Evolutionary conservation across 1,140 invertebrate species (phyloP), one percentile per base, ranked within the genome.

Genomic region (Stegodyphus mimosarum): DNA sequence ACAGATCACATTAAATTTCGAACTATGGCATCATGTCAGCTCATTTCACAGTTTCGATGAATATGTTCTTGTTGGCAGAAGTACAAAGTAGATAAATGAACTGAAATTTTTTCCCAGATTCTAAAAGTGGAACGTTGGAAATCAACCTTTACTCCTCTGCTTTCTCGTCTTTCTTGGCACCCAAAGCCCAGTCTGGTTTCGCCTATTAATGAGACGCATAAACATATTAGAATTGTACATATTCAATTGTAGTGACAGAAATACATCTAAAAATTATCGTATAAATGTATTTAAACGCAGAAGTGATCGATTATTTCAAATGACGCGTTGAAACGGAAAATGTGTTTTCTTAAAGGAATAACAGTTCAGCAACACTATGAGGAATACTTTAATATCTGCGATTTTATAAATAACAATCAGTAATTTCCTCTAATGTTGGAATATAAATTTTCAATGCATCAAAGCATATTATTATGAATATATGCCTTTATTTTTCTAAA

Each of bases 151-250:
- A 86, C 55, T 86, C 85, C n/a, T 86, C 76, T 13, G 71, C 60
- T 6, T 80, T 51, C 72, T 85, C 71, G 4, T 50, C 84, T 51
- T 86, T 86, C 77, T 86, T 86, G 74, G 85, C 85, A 15, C 76
- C 85, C 76, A 79, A 79, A 17, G 85, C 85, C 85, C 85, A 86
- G 52, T 86, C 85, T 49, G 85, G 85, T 74, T 86, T 86, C 63
- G 77, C 63, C 69, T 81, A 50, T 15, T 63, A 15, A 7, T 64
- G 66, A 33, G 5, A 33, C 70, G 1, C 6, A 74, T 9, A 55
- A 53, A 74, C 5, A 53, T 10, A 53, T 53, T 55, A n/a, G 53
- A 74, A 60, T n/a, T 55, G n/a, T 6, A 2, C 3, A 49, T 49
- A 50, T 48, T 71, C 11, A 17, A 67, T 15, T 48, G n/a, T 3